phyloP scores from a whole-genome alignment of 2,888 invertebrate genomes.

The Drosophila kambysellisi region DNA sequence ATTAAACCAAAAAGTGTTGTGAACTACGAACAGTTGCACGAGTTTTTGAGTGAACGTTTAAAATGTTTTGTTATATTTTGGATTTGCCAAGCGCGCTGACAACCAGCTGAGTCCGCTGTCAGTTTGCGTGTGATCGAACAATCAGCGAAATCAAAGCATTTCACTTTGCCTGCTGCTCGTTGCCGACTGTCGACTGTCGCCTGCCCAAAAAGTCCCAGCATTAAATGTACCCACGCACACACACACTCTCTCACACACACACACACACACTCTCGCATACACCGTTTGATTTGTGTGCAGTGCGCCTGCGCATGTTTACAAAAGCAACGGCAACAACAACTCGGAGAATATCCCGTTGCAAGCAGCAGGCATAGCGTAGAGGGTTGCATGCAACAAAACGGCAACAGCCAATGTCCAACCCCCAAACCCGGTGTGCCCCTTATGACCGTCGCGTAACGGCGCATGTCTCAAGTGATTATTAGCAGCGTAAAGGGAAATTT shows the following conservation, averaged over 20 bases:
- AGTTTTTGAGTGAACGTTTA: background rate
- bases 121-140: conserved; percentile 84
- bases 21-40: conserved; percentile 14
- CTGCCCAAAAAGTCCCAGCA: conserved; percentile 62
- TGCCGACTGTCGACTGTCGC: conserved; percentile 36
- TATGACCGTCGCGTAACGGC: conserved; percentile 43
- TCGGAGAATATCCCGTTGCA: conserved; percentile 55
- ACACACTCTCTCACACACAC: conserved; percentile 15
- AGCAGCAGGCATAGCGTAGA: conserved; percentile 42
- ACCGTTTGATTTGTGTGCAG: conserved; percentile 5
- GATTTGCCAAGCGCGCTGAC: conserved; percentile 63
- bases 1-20: conserved; percentile 11
- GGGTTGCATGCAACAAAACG: conserved; percentile 59
- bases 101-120: conserved; percentile 84
- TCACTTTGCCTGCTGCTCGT: conserved; percentile 66
- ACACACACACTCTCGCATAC: conserved; percentile 6
- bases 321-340: conserved; percentile 66
- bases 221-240: conserved; percentile 67
- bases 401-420: conserved; percentile 31
- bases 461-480: conserved; percentile 83
- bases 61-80: background rate
- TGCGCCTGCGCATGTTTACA: conserved; percentile 80
- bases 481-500: conserved; percentile 73
- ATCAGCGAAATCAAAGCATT: conserved; percentile 82
- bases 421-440: conserved; percentile 42